These are phyloP conservation scores for Enteromius anoplus DNA, from an alignment of 2,797 vertebrate genomes.

Conservation along the genomic window DNA sequence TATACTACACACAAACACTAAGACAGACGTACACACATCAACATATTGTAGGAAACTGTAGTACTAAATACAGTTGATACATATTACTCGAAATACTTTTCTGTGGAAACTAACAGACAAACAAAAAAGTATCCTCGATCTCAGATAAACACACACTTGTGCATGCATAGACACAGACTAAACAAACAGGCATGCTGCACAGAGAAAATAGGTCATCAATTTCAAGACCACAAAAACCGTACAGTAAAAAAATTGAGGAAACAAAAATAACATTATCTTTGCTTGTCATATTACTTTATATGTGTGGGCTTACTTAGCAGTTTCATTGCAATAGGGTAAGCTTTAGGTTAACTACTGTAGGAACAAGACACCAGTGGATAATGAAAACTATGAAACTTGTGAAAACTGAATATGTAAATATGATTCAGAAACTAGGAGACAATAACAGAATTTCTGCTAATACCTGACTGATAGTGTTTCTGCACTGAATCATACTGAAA, in stretches of 20 bases:
- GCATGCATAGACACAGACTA: conserved; percentile 1
- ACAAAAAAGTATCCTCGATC: background rate
- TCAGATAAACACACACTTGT: background rate
- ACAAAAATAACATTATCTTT: background rate
- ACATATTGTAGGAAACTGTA: conserved; percentile 6
- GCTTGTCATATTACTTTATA: background rate
- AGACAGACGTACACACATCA: background rate
- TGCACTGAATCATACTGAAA: background rate
- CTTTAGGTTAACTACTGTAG: background rate
- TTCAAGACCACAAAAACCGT: background rate
- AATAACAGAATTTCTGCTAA: background rate
- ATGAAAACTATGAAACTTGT: background rate
- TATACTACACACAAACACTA: conserved; percentile 20
- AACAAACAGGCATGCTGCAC: background rate
- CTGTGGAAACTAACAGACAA: background rate
- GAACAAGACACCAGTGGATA: background rate
- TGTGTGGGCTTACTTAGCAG: background rate
- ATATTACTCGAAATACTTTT: background rate
- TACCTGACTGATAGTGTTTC: background rate
- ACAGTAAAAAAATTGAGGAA: background rate
- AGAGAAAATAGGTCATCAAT: background rate
- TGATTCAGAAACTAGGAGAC: background rate
- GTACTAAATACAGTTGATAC: background rate
- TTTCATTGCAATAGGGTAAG: background rate
- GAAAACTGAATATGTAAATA: too few species aligned